These are phyloP conservation scores for Ammospiza caudacuta DNA, from an alignment of 2,113 vertebrate species.

Conservation along the genomic window DNA sequence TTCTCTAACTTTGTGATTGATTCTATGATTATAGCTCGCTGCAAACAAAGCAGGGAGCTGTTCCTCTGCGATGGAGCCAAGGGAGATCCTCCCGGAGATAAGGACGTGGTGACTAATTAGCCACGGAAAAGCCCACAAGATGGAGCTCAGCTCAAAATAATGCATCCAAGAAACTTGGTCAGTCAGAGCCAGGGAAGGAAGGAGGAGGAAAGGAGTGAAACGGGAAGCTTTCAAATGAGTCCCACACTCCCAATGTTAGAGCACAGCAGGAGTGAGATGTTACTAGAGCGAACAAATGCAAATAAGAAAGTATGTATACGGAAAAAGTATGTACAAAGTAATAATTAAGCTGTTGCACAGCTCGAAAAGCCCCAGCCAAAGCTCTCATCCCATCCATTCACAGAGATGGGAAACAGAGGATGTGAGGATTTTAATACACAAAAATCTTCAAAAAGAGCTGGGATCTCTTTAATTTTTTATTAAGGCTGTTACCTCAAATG, in stretches of 20 bases:
- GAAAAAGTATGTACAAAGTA: background rate
- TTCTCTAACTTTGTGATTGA: background rate
- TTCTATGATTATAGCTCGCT: background rate
- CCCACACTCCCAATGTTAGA: background rate
- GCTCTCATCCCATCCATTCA: background rate
- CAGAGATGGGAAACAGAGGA: background rate
- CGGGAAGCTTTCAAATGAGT: background rate
- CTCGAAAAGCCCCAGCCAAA: background rate
- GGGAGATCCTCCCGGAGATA: background rate
- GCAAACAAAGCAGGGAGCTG: background rate
- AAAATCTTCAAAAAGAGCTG: background rate
- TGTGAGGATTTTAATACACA: background rate
- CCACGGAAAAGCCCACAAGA: background rate
- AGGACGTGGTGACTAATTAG: background rate
- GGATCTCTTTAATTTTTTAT: background rate
- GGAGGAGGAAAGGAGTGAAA: background rate
- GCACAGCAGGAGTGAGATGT: background rate
- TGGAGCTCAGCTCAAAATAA: conserved; percentile 27
- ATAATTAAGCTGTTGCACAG: background rate
- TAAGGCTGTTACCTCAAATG: background rate
- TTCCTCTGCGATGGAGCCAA: background rate
- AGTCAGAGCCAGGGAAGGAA: background rate
- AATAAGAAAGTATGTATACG: background rate
- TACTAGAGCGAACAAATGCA: background rate
- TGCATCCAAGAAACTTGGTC: background rate